These are phyloP conservation scores for Cyclophora punctaria DNA, from an alignment of 2,888 invertebrate species.

Conservation along the genomic window DNA sequence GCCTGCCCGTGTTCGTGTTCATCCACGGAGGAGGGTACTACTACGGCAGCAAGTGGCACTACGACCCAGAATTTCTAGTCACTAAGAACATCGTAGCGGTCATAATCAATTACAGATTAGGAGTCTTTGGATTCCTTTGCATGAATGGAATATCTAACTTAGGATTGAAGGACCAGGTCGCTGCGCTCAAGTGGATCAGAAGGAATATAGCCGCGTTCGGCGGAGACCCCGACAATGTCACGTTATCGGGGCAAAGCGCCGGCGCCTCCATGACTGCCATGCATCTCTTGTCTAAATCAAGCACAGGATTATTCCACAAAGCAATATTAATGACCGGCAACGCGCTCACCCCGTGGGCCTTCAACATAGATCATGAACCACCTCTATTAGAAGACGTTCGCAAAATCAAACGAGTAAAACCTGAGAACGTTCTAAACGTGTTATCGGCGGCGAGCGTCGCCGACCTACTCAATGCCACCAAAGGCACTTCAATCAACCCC, in stretches of 20 bases:
- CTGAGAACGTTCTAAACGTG: constrained; percentile 34
- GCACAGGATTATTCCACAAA: constrained; percentile 57
- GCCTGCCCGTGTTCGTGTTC: constrained; percentile 54
- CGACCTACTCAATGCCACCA: constrained; percentile 38
- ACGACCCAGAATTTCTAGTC: constrained; percentile 60
- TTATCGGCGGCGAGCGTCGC: constrained; percentile 34
- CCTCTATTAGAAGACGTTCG: constrained; percentile 44
- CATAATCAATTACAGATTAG: constrained; percentile 55
- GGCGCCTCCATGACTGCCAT: constrained; percentile 54
- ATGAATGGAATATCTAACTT: constrained; percentile 52
- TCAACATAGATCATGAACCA: constrained; percentile 40
- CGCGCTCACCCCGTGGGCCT: constrained; percentile 54
- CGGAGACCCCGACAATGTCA: constrained; percentile 64
- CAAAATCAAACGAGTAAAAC: constrained; percentile 34
- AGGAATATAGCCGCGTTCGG: constrained; percentile 56
- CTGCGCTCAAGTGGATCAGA: constrained; percentile 58
- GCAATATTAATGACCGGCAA: constrained; percentile 56
- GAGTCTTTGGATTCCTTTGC: constrained; percentile 58
- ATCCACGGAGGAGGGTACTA: constrained; percentile 63
- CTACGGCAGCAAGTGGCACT: constrained; percentile 57
- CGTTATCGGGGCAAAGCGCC: constrained; percentile 60
- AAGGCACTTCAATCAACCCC: constrained; percentile 43
- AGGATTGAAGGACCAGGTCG: constrained; percentile 59
- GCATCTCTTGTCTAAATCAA: constrained; percentile 50
- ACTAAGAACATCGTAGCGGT: constrained; percentile 48